Evolutionary conservation across 2,797 vertebrate species (phyloP).

Genomic region (Podargus strigoides): DNA sequence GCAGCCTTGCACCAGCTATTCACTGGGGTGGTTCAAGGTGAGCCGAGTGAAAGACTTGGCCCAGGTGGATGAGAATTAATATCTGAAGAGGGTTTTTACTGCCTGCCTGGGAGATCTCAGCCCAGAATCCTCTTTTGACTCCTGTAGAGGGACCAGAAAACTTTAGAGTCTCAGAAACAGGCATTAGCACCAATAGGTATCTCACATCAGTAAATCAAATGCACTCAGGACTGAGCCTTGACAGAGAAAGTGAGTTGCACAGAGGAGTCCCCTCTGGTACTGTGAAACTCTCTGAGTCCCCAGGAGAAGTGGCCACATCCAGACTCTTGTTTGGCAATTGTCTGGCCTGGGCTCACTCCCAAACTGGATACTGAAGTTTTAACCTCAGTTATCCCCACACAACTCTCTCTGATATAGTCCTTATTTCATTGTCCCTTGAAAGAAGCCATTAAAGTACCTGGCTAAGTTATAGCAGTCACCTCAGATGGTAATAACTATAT

Average conservation of each 20-base stretch:
- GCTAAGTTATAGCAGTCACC: neutral
- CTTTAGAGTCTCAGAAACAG: neutral
- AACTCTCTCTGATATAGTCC: neutral
- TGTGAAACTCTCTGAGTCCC: neutral
- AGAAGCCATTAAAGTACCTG: neutral
- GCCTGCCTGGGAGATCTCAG: neutral
- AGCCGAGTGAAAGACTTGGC: neutral
- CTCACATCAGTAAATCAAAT: neutral
- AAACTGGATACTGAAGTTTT: neutral
- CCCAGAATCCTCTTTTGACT: neutral
- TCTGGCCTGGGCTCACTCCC: neutral
- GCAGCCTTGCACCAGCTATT: neutral
- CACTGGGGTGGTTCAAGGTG: neutral
- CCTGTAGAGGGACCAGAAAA: neutral
- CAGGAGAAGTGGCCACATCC: neutral
- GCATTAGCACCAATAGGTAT: neutral
- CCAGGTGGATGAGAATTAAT: neutral
- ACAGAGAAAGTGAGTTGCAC: neutral
- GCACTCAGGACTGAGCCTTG: neutral
- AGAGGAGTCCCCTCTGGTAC: neutral
- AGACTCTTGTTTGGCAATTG: neutral
- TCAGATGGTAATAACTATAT: neutral
- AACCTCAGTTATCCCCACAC: neutral
- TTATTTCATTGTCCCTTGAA: neutral
- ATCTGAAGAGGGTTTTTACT: neutral